A percentile compares a stretch with the other conserved stretches of the same genome.
Conservation (phyloP, 2,797 vertebrate species). For the Coregonus ussuriensis region DNA sequence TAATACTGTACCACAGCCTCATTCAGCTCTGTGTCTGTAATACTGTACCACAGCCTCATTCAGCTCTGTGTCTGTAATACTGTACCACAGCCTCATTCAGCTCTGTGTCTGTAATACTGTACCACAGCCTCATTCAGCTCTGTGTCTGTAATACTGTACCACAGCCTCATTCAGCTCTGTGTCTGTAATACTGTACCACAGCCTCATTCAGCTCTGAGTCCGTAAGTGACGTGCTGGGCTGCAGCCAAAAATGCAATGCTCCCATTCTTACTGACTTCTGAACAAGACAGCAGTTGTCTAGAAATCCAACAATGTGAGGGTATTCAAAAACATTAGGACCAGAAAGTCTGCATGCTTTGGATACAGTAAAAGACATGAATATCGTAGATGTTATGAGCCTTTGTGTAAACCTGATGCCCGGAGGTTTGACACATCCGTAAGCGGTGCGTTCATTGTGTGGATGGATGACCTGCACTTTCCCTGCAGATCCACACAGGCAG, state of each 20-base stretch:
- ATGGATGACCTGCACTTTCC: neutral
- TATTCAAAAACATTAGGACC: neutral
- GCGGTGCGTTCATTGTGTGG: neutral
- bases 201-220: neutral
- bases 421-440: neutral
- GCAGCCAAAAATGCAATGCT: neutral
- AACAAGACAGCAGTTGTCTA: neutral
- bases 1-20: too few relatives aligned
- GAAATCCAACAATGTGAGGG: neutral
- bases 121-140: too few relatives aligned
- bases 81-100: too few relatives aligned
- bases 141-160: too few relatives aligned
- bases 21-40: too few relatives aligned
- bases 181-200: too few relatives aligned
- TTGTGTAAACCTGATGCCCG: neutral
- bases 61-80: too few relatives aligned
- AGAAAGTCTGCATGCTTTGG: neutral
- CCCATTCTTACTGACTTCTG: neutral
- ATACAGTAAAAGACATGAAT: neutral
- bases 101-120: too few relatives aligned
- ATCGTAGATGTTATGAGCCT: neutral
- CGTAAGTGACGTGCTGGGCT: neutral
- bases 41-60: too few relatives aligned
- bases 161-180: too few relatives aligned
- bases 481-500: slow-evolving; percentile 3